Evolutionary conservation across 2,888 invertebrate species (phyloP).

Genomic region (Leptarthrus brevirostris): DNA sequence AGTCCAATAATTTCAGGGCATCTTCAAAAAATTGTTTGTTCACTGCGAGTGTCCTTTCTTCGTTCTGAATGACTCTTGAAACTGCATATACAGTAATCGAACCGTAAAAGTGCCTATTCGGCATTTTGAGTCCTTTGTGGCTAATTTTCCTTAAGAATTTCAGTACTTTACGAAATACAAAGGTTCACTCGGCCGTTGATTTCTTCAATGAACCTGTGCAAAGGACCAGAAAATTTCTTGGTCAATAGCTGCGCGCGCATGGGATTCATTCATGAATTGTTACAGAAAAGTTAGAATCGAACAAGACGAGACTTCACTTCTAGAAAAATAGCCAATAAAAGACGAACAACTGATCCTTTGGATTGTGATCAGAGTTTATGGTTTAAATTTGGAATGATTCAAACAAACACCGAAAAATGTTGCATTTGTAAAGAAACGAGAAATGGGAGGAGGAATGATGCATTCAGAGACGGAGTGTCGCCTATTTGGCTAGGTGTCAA

Average conservation of each 20-base stretch:
- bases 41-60: constrained; percentile 13
- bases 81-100: constrained; percentile 23
- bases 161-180: neutral
- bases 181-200: neutral
- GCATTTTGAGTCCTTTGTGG: constrained; percentile 27
- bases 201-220: constrained; percentile 36
- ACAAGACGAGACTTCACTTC: neutral
- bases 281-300: constrained; percentile 19
- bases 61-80: constrained; percentile 31
- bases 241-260: constrained; percentile 46
- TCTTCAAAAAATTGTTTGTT: constrained; percentile 39
- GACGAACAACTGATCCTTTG: constrained; percentile 30
- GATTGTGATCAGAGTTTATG: constrained; percentile 36
- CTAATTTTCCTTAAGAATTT: constrained; percentile 14
- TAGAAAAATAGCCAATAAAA: constrained; percentile 26
- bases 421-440: neutral
- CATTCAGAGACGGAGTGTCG: constrained; percentile 17
- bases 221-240: constrained; percentile 50
- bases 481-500: constrained; percentile 46
- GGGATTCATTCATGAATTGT: constrained; percentile 51
- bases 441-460: constrained; percentile 19
- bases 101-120: constrained; percentile 25
- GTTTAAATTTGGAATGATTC: constrained; percentile 28
- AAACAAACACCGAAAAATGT: constrained; percentile 19
- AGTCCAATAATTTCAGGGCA: constrained; percentile 42